Base-by-base conservation (phyloP, 2,888 invertebrate species). In the Dexiosoma caninum region DNA sequence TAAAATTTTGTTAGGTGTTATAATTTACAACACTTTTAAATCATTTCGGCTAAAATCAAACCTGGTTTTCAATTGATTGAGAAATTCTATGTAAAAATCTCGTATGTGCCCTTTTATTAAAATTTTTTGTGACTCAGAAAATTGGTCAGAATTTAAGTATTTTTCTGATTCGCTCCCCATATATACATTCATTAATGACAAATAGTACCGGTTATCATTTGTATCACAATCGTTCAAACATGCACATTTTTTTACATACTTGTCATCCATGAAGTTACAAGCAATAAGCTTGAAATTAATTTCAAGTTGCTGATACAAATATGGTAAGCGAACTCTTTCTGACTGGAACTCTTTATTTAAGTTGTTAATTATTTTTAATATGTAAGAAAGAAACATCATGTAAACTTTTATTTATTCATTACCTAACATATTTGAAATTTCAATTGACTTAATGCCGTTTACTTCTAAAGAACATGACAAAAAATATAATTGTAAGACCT, bases 341-440 rank as follows among this genome's bases (percentile, higher is more conserved):
- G 72, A 76, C 59, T 79, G 76, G 59, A 75, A 78, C 42, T 71
- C 67, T 35, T 80, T 78, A 42, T 78, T 60, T 3, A 66, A 40
- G 16, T 60, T 64, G 44, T 81, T 83, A 21, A 83, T 62, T 30
- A 82, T 55, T 62, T 79, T 75, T 14, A 77, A 60, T 35, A 81
- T 74, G 66, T 82, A 77, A 6, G 70, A 60, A 35, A 78, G 9
- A 60, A 83, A 82, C 27, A 77, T 32, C 32, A 82, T 59, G 42
- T 81, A 82, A 30, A 62, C 51, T 14, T 66, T 66, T 70, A 42
- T 14, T 9, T 59, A 49, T 2, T 44, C 10, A 64, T 70, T 42
- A n/a, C 42, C 44, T 71, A 83, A 77, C 55, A 46, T 42, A 6
- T 71, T 35, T n/a, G 67, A 72, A 35, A 79, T 51, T 53, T 77